phyloP scores from a whole-genome alignment of 2,888 invertebrate genomes.

The Aromia moschata region DNA sequence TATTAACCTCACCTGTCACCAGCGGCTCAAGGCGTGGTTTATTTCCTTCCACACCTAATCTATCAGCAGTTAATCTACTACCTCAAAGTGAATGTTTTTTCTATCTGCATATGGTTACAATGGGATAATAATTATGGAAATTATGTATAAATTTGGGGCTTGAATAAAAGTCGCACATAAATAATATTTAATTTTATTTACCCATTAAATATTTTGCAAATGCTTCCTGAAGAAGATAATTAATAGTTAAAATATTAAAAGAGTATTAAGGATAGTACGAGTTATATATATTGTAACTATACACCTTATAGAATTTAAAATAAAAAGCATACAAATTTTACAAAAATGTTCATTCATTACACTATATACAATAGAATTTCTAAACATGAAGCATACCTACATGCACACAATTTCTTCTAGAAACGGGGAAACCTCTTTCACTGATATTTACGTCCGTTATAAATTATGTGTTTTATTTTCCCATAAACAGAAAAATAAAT shows the following conservation, averaged over 20 bases:
- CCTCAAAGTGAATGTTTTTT: too few species aligned
- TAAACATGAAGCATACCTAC: conserved; percentile 31
- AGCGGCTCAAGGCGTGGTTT: too few species aligned
- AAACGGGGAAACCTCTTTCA: conserved; percentile 25
- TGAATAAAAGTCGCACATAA: not conserved
- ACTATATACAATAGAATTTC: conserved; percentile 37
- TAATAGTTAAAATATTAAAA: conserved; percentile 42
- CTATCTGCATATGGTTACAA: too few species aligned
- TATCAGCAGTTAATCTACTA: too few species aligned
- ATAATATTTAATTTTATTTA: conserved; percentile 33
- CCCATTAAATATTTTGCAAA: conserved; percentile 44
- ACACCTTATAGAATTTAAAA: conserved; percentile 39
- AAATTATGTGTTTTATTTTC: too few species aligned
- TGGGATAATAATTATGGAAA: too few species aligned
- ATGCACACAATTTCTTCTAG: conserved; percentile 20
- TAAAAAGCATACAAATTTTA: conserved; percentile 42
- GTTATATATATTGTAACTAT: conserved; percentile 41
- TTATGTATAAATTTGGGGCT: not conserved
- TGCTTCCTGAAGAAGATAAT: conserved; percentile 25
- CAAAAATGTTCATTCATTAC: conserved; percentile 40
- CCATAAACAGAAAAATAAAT: too few species aligned
- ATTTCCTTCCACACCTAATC: too few species aligned
- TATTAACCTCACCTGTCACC: too few species aligned
- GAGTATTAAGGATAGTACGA: conserved; percentile 46
- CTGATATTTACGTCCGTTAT: too few species aligned